Conservation (phyloP, 2,113 vertebrate species). For the Vanacampus margaritifer region DNA sequence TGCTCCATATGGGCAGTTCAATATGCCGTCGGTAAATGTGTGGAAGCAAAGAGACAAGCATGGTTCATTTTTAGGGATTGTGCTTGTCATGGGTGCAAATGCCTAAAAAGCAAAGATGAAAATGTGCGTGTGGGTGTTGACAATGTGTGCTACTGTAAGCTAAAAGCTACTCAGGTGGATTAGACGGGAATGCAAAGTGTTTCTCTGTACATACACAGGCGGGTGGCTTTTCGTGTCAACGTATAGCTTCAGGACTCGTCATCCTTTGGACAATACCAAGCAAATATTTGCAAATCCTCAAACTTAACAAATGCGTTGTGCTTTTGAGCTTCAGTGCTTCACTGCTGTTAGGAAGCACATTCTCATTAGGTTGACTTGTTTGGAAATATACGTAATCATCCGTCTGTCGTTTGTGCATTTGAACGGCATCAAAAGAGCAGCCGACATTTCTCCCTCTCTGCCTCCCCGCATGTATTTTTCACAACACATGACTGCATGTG, state of each 20-base stretch:
- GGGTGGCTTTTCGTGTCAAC: neutral
- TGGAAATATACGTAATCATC: conserved; percentile 48
- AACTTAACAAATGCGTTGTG: neutral
- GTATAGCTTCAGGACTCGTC: neutral
- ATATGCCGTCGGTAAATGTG: neutral
- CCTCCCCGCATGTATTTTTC: conserved; percentile 48
- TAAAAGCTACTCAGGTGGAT: conserved; percentile 22
- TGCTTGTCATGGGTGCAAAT: conserved; percentile 8
- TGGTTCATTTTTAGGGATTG: neutral
- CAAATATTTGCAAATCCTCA: neutral
- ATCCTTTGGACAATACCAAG: neutral
- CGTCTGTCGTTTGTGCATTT: conserved; percentile 36
- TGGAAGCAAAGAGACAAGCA: neutral
- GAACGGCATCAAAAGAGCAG: conserved; percentile 51
- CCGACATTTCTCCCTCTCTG: conserved; percentile 31
- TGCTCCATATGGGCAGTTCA: too few species aligned
- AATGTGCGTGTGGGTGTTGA: conserved; percentile 10
- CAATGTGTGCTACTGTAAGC: conserved; percentile 20
- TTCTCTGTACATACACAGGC: conserved; percentile 8
- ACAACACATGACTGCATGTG: conserved; percentile 36
- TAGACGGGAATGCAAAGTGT: conserved; percentile 12
- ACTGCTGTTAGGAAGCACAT: conserved; percentile 40
- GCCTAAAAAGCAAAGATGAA: conserved; percentile 25
- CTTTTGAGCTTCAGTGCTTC: conserved; percentile 16
- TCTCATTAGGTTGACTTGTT: conserved; percentile 53